Evolutionary conservation across 2,888 invertebrate genomes (phyloP).

Genomic region (Patella caerulea): DNA sequence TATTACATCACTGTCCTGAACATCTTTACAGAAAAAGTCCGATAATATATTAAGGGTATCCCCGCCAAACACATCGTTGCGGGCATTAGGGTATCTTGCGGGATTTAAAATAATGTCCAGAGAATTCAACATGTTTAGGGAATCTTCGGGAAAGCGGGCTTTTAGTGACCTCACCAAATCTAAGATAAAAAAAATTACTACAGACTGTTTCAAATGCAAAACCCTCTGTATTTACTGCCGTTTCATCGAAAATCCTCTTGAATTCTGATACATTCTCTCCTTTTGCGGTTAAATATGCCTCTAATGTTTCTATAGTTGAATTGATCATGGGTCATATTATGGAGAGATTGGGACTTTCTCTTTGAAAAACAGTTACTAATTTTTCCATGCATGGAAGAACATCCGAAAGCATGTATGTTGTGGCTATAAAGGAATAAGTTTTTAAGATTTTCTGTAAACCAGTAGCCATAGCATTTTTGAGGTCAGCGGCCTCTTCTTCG

Average conservation of each 20-base stretch:
- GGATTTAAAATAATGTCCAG: no score
- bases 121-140: no score
- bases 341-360: background rate
- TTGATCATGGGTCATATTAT: background rate
- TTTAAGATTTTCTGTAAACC: slow-evolving; percentile 3
- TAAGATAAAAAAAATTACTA: background rate
- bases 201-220: background rate
- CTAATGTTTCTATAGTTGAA: background rate
- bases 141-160: background rate
- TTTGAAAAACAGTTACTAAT: slow-evolving; percentile 10
- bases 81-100: background rate
- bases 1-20: no score
- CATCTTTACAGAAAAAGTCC: no score
- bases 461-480: background rate
- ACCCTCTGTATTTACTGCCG: no score
- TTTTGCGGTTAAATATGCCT: background rate
- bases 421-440: slow-evolving; percentile 5
- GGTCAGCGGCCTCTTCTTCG: slow-evolving; percentile 13
- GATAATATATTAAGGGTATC: slow-evolving; percentile 4
- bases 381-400: slow-evolving; percentile 7
- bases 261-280: no score
- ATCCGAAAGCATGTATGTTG: slow-evolving; percentile 8
- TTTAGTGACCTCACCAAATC: background rate
- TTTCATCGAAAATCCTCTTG: no score
- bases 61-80: background rate